Evolutionary conservation across 2,888 invertebrate genomes (phyloP), one percentile per base, ranked within the genome.

Genomic region (Polyommatus icarus): DNA sequence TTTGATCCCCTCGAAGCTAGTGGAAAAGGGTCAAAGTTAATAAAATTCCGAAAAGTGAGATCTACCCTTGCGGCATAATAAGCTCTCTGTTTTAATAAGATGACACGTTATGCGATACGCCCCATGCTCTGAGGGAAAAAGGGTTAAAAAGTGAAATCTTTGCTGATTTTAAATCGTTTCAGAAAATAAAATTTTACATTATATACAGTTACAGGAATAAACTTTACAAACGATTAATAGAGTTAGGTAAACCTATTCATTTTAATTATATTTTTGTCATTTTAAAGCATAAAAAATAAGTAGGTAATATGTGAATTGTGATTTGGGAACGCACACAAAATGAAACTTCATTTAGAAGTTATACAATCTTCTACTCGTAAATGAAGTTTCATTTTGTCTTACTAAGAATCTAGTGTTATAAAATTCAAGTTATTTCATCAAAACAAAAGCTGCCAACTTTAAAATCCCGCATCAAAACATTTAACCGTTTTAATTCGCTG

Each of bases 21-120:
- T 54, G 54, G 75, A 75, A 54, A 75, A 75, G 75, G 75, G 75
- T 18, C 50, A 50, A 75, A 50, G 75, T 24, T 75, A 54, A 75
- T 75, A 75, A 75, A 75, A 75, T 18, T 75, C 46, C 50, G 75
- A 75, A 50, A 29, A 72, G 20, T 18, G 75, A 50, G 46, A 75
- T 24, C 24, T 18, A 75, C 50, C 46, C 75, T 75, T 67, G 67
- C 32, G 32, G 29, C 18, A 67, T 67, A 67, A 67, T 67, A 67
- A 32, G 67, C 6, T 67, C 29, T 67, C 67, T 67, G 67, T 67
- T 67, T 67, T 67, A 67, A 67, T 67, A 67, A 67, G 18, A 67
- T 32, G 67, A 67, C 29, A 67, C 12, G 67, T 67, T 29, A 29
- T 67, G 12, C 8, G 46, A 12, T 46, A 61, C 12, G 57, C 61